phyloP scores from a whole-genome alignment of 2,888 invertebrate species.

The Cryptocephalus moraei region DNA sequence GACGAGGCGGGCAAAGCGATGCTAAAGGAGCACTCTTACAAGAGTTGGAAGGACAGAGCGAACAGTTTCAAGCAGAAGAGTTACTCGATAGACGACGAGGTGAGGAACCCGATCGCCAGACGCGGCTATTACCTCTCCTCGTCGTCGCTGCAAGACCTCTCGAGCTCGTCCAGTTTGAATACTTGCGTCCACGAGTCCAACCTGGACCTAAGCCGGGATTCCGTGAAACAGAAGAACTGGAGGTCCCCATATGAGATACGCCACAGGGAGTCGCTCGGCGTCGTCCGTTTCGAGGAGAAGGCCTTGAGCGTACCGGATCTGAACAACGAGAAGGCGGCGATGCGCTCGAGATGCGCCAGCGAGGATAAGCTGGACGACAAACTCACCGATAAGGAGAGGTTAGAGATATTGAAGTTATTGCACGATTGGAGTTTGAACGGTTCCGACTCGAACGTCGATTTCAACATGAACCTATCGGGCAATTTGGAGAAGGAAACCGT shows the following conservation, averaged over 20 bases:
- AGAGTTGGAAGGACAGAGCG: constrained; percentile 21
- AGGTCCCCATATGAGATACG: constrained; percentile 60
- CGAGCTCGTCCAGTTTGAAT: constrained; percentile 37
- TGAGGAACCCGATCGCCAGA: constrained; percentile 25
- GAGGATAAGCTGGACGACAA: constrained; percentile 30
- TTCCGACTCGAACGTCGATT: constrained; percentile 31
- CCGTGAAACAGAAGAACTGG: constrained; percentile 47
- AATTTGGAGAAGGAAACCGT: constrained; percentile 9
- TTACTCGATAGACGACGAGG: constrained; percentile 27
- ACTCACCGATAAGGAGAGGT: constrained; percentile 34
- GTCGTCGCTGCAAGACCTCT: constrained; percentile 34
- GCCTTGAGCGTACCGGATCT: constrained; percentile 32
- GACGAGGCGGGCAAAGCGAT: constrained; percentile 28
- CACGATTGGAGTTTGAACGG: constrained; percentile 37
- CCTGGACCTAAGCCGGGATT: constrained; percentile 33
- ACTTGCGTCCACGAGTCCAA: constrained; percentile 35
- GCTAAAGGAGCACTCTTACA: constrained; percentile 18
- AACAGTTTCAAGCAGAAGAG: constrained; percentile 32
- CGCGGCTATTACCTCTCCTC: constrained; percentile 25
- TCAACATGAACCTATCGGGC: constrained; percentile 13
- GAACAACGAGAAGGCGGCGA: constrained; percentile 18
- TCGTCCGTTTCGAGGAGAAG: constrained; percentile 46
- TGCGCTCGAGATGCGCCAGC: constrained; percentile 29
- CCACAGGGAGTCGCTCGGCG: constrained; percentile 36
- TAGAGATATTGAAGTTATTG: constrained; percentile 34